A percentile compares a stretch with the other conserved stretches of the same genome.
Conservation (phyloP, 1,140 invertebrate genomes). For the Drosophila simulans region DNA sequence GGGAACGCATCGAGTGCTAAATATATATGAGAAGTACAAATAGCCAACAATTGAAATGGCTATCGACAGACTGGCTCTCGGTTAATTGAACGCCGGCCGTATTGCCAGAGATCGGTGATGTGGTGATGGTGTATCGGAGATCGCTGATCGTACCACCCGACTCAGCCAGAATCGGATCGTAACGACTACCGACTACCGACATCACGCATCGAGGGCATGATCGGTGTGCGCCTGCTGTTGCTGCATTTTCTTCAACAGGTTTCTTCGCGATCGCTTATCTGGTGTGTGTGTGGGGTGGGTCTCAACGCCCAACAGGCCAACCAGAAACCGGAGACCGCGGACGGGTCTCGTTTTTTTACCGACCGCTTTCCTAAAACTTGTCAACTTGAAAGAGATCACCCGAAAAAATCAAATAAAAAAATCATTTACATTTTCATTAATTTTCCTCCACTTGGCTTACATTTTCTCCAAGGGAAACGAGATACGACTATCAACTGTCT, state of each 20-base stretch:
- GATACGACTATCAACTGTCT: constrained; percentile 39
- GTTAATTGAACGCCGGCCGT: constrained; percentile 46
- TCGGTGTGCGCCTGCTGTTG: constrained; percentile 39
- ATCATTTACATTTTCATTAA: constrained; percentile 49
- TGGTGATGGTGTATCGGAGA: too few species aligned
- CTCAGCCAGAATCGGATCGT: constrained; percentile 20
- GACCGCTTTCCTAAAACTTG: constrained; percentile 55
- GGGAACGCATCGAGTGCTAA: constrained; percentile 36
- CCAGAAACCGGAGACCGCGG: constrained; percentile 44
- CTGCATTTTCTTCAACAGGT: constrained; percentile 81
- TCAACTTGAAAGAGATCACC: constrained; percentile 56
- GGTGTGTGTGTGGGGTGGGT: constrained; percentile 46
- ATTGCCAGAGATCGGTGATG: background rate
- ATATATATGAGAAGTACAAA: constrained; percentile 43
- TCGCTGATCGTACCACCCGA: constrained; percentile 48
- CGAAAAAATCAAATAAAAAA: constrained; percentile 36
- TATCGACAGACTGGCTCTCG: constrained; percentile 44
- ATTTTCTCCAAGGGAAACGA: constrained; percentile 44
- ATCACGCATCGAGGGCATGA: constrained; percentile 73
- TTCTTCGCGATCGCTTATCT: constrained; percentile 61
- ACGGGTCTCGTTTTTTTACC: constrained; percentile 51
- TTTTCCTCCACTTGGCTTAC: constrained; percentile 42
- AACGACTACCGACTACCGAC: constrained; percentile 18
- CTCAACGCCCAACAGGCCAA: constrained; percentile 27
- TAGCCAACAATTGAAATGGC: constrained; percentile 53